Percentiles rank a stretch among this genome's conserved stretches.
phyloP scores from a whole-genome alignment of 2,113 vertebrate species.

The Sprattus sprattus region DNA sequence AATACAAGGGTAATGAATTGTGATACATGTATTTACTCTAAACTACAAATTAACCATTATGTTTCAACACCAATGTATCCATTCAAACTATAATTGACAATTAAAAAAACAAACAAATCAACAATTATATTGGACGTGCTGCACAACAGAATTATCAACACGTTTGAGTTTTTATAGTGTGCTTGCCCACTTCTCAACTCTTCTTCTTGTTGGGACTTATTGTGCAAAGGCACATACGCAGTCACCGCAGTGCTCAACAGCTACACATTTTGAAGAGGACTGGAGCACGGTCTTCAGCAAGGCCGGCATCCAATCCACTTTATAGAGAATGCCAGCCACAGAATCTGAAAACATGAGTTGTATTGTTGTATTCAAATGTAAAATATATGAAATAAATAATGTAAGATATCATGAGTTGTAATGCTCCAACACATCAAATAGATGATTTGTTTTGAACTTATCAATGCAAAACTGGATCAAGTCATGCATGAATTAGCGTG shows the following conservation, averaged over 20 bases:
- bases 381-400: not conserved
- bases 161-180: too few relatives aligned
- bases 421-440: not conserved
- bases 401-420: not conserved
- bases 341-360: not conserved
- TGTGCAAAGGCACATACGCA: not conserved
- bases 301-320: too few relatives aligned
- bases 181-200: too few relatives aligned
- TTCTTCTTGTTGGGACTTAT: not conserved
- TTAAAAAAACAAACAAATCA: not conserved
- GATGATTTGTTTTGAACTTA: not conserved
- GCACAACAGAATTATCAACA: too few relatives aligned
- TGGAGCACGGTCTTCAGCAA: too few relatives aligned
- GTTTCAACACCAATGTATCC: too few relatives aligned
- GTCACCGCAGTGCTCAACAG: not conserved
- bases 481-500: not conserved
- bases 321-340: too few relatives aligned
- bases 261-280: too few relatives aligned
- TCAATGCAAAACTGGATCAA: not conserved
- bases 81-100: not conserved
- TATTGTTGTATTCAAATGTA: too few relatives aligned
- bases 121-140: not conserved
- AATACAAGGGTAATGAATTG: not conserved
- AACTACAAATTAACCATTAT: too few relatives aligned
- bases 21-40: not conserved